A percentile compares a stretch with the other conserved stretches of the same genome.
Conservation (phyloP, 1,140 invertebrate species). For the Copidosoma floridanum region DNA sequence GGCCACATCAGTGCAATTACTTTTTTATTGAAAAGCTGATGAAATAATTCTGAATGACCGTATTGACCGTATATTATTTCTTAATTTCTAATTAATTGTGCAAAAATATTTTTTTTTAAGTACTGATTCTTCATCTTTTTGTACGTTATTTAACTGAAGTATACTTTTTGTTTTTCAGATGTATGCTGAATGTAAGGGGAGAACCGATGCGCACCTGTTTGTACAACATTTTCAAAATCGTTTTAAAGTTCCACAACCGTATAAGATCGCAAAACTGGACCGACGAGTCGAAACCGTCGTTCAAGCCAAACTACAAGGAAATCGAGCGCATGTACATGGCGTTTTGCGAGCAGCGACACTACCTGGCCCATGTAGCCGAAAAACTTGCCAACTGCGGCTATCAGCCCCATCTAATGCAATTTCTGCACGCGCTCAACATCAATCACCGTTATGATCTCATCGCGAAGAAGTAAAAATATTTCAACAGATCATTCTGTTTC, state of each 20-base stretch:
- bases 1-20: too few species aligned
- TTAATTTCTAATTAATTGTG: too few species aligned
- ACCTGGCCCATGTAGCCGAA: conserved; percentile 47
- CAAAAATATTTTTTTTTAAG: too few species aligned
- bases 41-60: too few species aligned
- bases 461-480: conserved; percentile 32
- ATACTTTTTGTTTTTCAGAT: too few species aligned
- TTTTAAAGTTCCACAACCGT: conserved; percentile 68
- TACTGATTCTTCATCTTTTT: too few species aligned
- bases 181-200: conserved; percentile 67
- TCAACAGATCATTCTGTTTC: too few species aligned
- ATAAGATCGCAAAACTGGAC: conserved; percentile 47
- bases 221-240: conserved; percentile 67
- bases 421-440: conserved; percentile 53
- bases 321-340: conserved; percentile 49
- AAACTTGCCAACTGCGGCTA: conserved; percentile 52
- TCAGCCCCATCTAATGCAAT: conserved; percentile 52
- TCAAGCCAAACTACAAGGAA: conserved; percentile 43
- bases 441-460: conserved; percentile 48
- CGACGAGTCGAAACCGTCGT: conserved; percentile 20
- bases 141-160: too few species aligned
- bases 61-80: too few species aligned
- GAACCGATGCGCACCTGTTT: conserved; percentile 64
- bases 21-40: neutral
- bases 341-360: conserved; percentile 49